Base-by-base conservation (phyloP, 2,797 vertebrate species). In the Poecilia velifera region DNA sequence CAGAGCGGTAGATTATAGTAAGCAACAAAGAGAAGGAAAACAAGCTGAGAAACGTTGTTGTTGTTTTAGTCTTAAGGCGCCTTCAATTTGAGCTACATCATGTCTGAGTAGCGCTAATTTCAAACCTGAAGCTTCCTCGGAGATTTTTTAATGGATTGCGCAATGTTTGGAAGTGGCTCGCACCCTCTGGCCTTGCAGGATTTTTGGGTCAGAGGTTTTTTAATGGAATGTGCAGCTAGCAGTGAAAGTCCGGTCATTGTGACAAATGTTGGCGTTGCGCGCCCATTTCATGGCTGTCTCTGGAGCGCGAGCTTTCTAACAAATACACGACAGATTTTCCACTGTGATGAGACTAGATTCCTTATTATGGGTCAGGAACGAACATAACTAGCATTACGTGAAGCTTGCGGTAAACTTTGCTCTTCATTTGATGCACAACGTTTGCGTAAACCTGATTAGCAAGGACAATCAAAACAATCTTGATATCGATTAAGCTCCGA, bases 221-320 rank as follows among this genome's bases (percentile, higher is more conserved):
- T 6, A 41, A n/a, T 0, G 39, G 39, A 14, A 43, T 12, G 66
- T 25, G 39, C 6, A n/a, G 22, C 39, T 70, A n/a, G 66, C 66
- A 0, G 2, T 53, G 1, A 5, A 39, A 6, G 14, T 14, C 8
- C 1, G 31, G 74, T 85, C 80, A 78, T 82, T 20, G 22, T 36
- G 84, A 88, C 88, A 14, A n/a, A 6, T 53, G 28, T 0, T 16
- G 68, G 14, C 0, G 36, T 64, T 87, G 77, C 85, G 88, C 93
- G 92, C 91, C 87, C 81, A 84, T 78, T 90, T 89, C 34, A 83
- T 76, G 68, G 1, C 22, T 12, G 57, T 36, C 13, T 57, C 5
- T 2, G 20, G 2, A 2, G 16, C 39, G 41, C 20, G 20, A 25
- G 20, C 36, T 41, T 9, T 5, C 36, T 4, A 20, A n/a, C 25